phyloP scores from a whole-genome alignment of 2,888 invertebrate species.

The Campoletis raptor region DNA sequence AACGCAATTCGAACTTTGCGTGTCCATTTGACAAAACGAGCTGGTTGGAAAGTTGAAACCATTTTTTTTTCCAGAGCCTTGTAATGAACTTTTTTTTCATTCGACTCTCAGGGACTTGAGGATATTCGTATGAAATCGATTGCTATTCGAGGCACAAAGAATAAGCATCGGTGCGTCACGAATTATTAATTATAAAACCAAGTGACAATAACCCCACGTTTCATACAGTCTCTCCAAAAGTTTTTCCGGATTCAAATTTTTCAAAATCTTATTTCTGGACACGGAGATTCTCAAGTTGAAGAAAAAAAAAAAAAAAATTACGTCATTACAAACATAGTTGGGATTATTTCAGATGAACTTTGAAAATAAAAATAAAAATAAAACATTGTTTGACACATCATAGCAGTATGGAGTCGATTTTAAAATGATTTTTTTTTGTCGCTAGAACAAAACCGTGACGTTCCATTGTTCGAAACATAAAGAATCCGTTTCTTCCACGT shows the following conservation, averaged over 20 bases:
- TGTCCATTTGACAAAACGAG: background rate
- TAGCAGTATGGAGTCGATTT: background rate
- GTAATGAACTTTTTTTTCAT: conserved; percentile 1
- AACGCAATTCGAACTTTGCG: background rate
- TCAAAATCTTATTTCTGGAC: background rate
- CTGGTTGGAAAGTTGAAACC: background rate
- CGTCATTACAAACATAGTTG: background rate
- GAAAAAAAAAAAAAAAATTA: background rate
- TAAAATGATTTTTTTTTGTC: background rate
- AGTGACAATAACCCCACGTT: conserved; percentile 37
- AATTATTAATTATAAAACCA: conserved; percentile 25
- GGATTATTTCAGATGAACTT: background rate
- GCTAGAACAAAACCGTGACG: background rate
- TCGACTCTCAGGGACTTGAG: background rate
- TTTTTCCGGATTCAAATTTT: background rate
- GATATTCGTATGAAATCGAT: conserved; percentile 33
- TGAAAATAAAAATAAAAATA: background rate
- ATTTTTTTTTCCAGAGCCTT: background rate
- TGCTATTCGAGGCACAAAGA: conserved; percentile 30
- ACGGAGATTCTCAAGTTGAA: no score
- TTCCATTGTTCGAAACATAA: background rate
- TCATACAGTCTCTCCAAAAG: background rate
- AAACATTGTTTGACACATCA: background rate
- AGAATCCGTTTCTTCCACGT: background rate
- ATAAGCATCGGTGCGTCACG: conserved; percentile 43